phyloP scores from a whole-genome alignment of 2,888 invertebrate genomes.

The Trachelus iudaicus region DNA sequence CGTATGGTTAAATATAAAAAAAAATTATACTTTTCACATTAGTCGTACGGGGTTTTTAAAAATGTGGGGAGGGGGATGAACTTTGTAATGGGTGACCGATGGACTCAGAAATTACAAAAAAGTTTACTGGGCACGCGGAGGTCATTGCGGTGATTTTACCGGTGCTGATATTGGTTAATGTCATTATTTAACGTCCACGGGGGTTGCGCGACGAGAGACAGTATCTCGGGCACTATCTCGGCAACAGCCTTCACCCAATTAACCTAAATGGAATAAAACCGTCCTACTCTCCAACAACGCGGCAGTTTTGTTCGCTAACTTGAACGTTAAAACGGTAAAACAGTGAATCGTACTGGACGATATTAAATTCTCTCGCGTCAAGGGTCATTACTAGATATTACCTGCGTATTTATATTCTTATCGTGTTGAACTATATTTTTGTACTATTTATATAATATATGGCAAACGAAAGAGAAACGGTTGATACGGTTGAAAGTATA shows the following conservation, averaged over 20 bases:
- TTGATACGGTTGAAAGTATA: neutral
- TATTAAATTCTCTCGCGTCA: neutral
- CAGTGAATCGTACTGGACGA: neutral
- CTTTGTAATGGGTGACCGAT: neutral
- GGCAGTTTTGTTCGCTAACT: neutral
- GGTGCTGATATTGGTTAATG: neutral
- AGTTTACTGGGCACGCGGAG: neutral
- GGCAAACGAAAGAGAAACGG: neutral
- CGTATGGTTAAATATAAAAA: neutral
- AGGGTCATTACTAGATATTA: neutral
- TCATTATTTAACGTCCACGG: neutral
- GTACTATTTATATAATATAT: neutral
- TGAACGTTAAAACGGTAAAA: neutral
- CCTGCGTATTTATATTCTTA: neutral
- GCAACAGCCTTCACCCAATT: slow-evolving; percentile 11
- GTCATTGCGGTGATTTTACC: neutral
- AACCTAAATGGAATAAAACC: slow-evolving; percentile 18
- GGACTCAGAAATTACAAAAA: neutral
- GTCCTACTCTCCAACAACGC: neutral
- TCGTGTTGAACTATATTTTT: neutral
- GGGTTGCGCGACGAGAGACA: neutral
- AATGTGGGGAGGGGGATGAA: neutral
- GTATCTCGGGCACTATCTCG: neutral
- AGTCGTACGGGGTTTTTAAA: neutral
- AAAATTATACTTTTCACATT: neutral